phyloP scores from a whole-genome alignment of 2,113 vertebrate species.

The Sardina pilchardus region DNA sequence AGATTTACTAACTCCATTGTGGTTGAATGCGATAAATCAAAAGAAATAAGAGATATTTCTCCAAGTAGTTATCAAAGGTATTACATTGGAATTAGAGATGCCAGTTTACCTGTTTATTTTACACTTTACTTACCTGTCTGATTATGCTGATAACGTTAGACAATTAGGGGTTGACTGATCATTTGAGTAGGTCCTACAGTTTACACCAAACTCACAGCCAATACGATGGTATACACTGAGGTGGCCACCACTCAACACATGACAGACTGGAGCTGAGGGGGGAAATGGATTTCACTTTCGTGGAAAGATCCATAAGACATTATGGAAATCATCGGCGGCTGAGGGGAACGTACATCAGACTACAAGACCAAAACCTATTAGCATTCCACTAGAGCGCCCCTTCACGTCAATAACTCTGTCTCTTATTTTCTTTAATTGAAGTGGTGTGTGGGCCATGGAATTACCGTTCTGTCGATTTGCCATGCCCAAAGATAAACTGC shows the following conservation, averaged over 20 bases:
- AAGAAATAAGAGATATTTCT: neutral
- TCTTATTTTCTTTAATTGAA: constrained; percentile 33
- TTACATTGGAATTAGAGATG: neutral
- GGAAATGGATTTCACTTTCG: constrained; percentile 9
- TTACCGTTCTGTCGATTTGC: constrained; percentile 33
- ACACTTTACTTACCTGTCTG: too few relatives aligned
- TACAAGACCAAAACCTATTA: neutral
- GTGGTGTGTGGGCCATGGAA: constrained; percentile 28
- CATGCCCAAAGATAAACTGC: constrained; percentile 8
- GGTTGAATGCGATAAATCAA: neutral
- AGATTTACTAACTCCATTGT: neutral
- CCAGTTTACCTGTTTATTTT: too few relatives aligned
- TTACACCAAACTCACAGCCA: neutral
- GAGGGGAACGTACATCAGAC: neutral
- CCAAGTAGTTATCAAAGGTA: neutral
- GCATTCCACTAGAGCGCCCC: neutral
- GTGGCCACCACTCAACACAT: neutral
- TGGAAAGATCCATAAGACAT: constrained; percentile 16
- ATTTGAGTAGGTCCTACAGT: too few relatives aligned
- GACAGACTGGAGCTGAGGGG: neutral
- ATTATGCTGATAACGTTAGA: too few relatives aligned
- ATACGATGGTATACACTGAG: neutral
- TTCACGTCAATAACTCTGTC: neutral
- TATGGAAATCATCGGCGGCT: constrained; percentile 18
- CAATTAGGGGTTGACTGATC: too few relatives aligned